Evolutionary conservation across 2,888 invertebrate species (phyloP).

Genomic region (Colostygia pectinataria): DNA sequence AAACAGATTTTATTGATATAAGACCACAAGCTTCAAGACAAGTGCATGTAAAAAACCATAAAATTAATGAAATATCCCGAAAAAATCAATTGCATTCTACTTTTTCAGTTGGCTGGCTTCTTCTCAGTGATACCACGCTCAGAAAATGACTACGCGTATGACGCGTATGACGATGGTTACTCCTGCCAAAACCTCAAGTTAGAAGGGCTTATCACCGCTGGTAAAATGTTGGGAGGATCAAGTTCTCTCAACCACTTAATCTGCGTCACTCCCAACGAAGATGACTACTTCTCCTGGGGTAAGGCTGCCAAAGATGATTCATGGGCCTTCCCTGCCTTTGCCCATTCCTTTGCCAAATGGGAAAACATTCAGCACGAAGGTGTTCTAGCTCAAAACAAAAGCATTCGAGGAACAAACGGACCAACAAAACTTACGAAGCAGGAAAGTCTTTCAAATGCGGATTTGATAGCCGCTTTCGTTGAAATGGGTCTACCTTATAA

Average conservation of each 20-base stretch:
- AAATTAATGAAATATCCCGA: too few relatives aligned
- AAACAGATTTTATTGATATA: too few relatives aligned
- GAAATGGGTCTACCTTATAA: constrained; percentile 1
- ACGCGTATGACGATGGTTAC: constrained; percentile 38
- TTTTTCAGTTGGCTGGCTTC: constrained; percentile 43
- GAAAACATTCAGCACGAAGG: not conserved
- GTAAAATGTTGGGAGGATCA: constrained; percentile 54
- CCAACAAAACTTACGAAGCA: constrained; percentile 1
- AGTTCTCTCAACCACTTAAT: constrained; percentile 43
- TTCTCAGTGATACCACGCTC: constrained; percentile 38
- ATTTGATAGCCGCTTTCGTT: not conserved
- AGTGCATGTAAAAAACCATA: too few relatives aligned
- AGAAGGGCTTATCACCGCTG: constrained; percentile 34
- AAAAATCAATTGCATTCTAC: too few relatives aligned
- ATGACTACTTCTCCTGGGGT: constrained; percentile 48
- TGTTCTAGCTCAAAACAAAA: constrained; percentile 1
- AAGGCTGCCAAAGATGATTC: constrained; percentile 33
- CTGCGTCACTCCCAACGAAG: constrained; percentile 38
- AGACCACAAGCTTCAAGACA: too few relatives aligned
- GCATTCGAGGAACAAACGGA: constrained; percentile 5
- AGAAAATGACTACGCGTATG: constrained; percentile 41
- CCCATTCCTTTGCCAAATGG: constrained; percentile 44
- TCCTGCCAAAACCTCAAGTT: constrained; percentile 38
- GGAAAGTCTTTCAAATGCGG: not conserved
- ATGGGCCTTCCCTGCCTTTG: constrained; percentile 42